Evolutionary conservation across 92 coral and sea anemone genomes (phyloP), one percentile per base, ranked within the genome.

Genomic region (Paramuricea clavata): DNA sequence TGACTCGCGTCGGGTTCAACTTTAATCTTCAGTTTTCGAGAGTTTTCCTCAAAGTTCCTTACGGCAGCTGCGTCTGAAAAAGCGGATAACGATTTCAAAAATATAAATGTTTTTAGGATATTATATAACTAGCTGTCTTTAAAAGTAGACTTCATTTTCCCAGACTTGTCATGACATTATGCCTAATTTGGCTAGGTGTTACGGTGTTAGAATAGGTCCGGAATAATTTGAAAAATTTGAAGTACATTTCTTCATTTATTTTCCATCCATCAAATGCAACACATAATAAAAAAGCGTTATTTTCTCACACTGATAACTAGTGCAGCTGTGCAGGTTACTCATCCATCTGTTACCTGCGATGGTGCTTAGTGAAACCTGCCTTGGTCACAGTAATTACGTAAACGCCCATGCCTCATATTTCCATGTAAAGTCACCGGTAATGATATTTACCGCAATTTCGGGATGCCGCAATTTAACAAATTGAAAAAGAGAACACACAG

Each of bases 361-460:
- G 10, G 4, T 10, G 44, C 44, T 39, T 39, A 4, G 44, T 10
- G 44, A 4, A 10, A 4, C 44, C 4, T 39, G 44, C 44, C 44
- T 39, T 4, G 10, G 44, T 39, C 44, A 39, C 5, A n/a, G n/a
- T n/a, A 39, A 39, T 39, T 21, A 4, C 19, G 27, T 54, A 19
- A 21, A 54, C 62, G 62, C 62, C 62, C 62, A 54, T 54, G 44
- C n/a, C n/a, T n/a, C n/a, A n/a, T n/a, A 47, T 47, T 10, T 47
- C 13, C 54, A 15, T 47, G 42, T 36, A 15, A 47, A 47, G 13
- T 16, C 23, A 54, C 62, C 62, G 62, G 62, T 54, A 54, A 54
- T 54, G 5, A 21, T 17, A 54, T 19, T 54, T 54, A 54, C 23
- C 54, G 54, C 54, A 15, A 15, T 47, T 47, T 47, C 54, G 1